These are phyloP conservation scores for Pseudonaja textilis DNA, from an alignment of 2,113 vertebrate species.

Conservation along the genomic window DNA sequence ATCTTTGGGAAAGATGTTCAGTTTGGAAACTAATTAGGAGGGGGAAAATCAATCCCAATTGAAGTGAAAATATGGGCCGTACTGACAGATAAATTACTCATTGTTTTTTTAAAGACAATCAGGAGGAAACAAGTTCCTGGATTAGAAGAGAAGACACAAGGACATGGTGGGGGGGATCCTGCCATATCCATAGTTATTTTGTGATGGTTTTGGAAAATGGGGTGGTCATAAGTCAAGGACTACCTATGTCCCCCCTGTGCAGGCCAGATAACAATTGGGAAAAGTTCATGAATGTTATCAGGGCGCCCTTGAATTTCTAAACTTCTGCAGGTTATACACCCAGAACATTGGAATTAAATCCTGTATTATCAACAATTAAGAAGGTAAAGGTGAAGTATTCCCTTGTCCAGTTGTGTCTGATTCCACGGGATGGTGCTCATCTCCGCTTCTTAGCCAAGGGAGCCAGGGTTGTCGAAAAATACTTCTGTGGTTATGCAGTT, in stretches of 20 bases:
- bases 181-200: too few relatives aligned
- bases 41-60: not conserved
- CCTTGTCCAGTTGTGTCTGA: too few relatives aligned
- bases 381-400: too few relatives aligned
- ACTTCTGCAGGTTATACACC: not conserved
- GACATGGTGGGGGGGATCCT: not conserved
- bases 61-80: not conserved
- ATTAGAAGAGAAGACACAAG: not conserved
- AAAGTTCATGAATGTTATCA: not conserved
- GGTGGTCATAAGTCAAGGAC: too few relatives aligned
- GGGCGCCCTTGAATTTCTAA: not conserved
- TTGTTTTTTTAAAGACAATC: not conserved
- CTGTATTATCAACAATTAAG: too few relatives aligned
- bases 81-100: not conserved
- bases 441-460: too few relatives aligned
- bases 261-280: not conserved
- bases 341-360: not conserved
- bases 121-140: slow-evolving; percentile 9
- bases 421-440: too few relatives aligned
- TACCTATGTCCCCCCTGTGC: not conserved
- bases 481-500: too few relatives aligned
- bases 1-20: not conserved
- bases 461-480: too few relatives aligned
- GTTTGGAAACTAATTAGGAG: slow-evolving; percentile 8
- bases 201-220: too few relatives aligned